Evolutionary conservation across 2,797 vertebrate genomes (phyloP).

Genomic region (Peromyscus melanophrys): DNA sequence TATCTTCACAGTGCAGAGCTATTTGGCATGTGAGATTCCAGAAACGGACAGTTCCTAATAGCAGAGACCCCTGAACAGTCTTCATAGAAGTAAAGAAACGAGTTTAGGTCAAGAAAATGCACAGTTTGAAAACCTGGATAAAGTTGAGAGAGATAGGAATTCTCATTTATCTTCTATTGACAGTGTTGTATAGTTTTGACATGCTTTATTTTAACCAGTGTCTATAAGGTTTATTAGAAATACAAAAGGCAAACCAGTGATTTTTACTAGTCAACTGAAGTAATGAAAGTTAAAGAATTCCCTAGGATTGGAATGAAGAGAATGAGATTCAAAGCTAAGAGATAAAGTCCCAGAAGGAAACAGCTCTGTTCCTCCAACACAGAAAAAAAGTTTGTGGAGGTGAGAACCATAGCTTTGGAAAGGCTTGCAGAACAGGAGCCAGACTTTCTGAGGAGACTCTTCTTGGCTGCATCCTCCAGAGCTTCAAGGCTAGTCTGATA

Average conservation of each 20-base stretch:
- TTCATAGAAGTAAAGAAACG: not conserved
- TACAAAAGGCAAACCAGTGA: not conserved
- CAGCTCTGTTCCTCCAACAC: not conserved
- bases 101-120: not conserved
- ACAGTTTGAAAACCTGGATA: not conserved
- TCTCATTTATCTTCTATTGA: not conserved
- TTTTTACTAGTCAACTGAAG: not conserved
- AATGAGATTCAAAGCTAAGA: not conserved
- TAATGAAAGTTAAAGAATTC: not conserved
- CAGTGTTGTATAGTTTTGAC: not conserved
- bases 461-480: not conserved
- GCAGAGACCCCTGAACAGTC: not conserved
- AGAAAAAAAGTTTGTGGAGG: not conserved
- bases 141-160: not conserved
- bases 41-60: not conserved
- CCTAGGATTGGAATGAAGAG: not conserved
- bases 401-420: not conserved
- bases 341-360: not conserved
- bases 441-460: not conserved
- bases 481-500: rapidly evolving
- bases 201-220: not conserved
- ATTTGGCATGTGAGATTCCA: not conserved
- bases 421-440: not conserved
- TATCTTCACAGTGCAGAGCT: not conserved
- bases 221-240: not conserved